Base-by-base conservation (phyloP, 2,888 invertebrate species). In the Linyphia triangularis region DNA sequence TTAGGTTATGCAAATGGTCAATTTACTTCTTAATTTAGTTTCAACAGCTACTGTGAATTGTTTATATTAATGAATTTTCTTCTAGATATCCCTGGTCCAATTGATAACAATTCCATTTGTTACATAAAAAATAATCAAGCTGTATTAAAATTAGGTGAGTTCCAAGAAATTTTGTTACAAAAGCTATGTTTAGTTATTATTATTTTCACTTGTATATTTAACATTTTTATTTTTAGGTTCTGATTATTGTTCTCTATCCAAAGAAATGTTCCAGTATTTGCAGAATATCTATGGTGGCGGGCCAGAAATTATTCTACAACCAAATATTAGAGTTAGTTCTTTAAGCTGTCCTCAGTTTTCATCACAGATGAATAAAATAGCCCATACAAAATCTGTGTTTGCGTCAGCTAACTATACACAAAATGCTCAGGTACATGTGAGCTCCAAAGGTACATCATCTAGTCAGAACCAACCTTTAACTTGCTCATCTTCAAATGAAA, bases 231-330 rank as follows among this genome's bases (percentile, higher is more conserved):
- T 81, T 92, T 57, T 90, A 93, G 94, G 93, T 90, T 93, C 94
- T 26, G 95, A 95, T 91, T 96, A 96, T 92, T 96, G 96, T 0
- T 96, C 97, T 92, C 94, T 98, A 65, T 96, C 96, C 91, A 95
- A 96, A 91, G 96, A 96, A 61, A 94, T 97, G 84, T 98, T 98
- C 98, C 94, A 95, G 90, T 98, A 97, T 93, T 96, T 98, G 92
- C 94, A 95, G 78, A 94, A 94, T 89, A 96, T 96, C 78, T 98
- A 98, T 92, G 96, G 97, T 10, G 98, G 98, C 0, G 98, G 98
- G 0, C 98, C 98, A 0, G 97, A 96, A 92, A 94, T 97, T 61
- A 92, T 94, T 90, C 91, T 94, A n/a, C 90, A 90, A 65, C 86
- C 90, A 63, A 88, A 63, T 37, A 37, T 51, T 22, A 69, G 33